phyloP scores from a whole-genome alignment of 2,888 invertebrate genomes.

The Amphiduros pacificus region DNA sequence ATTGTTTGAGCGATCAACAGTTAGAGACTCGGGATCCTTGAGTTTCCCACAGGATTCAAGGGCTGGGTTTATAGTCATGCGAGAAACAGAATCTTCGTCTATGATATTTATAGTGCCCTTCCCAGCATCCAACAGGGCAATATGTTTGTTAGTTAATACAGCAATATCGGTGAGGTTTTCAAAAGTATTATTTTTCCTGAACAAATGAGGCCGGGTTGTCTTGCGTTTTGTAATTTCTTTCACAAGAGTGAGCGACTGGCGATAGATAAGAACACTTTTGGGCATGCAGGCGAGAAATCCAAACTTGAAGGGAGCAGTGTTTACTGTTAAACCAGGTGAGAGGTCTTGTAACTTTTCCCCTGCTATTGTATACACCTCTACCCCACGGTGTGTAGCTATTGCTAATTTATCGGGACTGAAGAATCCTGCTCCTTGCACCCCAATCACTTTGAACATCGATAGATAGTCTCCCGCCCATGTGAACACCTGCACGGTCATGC shows the following conservation, averaged over 20 bases:
- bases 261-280: constrained; percentile 14
- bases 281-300: constrained; percentile 21
- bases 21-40: constrained; percentile 11
- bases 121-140: constrained; percentile 15
- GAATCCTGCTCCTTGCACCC: constrained; percentile 18
- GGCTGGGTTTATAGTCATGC: constrained; percentile 9
- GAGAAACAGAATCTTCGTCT: constrained; percentile 11
- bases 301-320: constrained; percentile 14
- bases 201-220: background rate
- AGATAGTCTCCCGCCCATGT: constrained; percentile 16
- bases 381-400: constrained; percentile 25
- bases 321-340: constrained; percentile 6
- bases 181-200: constrained; percentile 10
- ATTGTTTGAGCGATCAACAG: constrained; percentile 16
- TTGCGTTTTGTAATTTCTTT: constrained; percentile 14
- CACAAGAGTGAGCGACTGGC: constrained; percentile 3
- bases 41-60: constrained; percentile 18
- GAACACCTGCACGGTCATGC: constrained; percentile 27
- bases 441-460: constrained; percentile 26
- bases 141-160: constrained; percentile 7
- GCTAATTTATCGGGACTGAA: constrained; percentile 16
- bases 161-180: constrained; percentile 17
- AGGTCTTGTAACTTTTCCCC: constrained; percentile 12
- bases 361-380: constrained; percentile 13
- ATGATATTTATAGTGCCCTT: constrained; percentile 7